A percentile compares a stretch with the other conserved stretches of the same genome.
These are phyloP conservation scores for Hydra vulgaris DNA, from an alignment of 30 jellyfish, hydroid and myxozoan genomes.

Conservation along the genomic window DNA sequence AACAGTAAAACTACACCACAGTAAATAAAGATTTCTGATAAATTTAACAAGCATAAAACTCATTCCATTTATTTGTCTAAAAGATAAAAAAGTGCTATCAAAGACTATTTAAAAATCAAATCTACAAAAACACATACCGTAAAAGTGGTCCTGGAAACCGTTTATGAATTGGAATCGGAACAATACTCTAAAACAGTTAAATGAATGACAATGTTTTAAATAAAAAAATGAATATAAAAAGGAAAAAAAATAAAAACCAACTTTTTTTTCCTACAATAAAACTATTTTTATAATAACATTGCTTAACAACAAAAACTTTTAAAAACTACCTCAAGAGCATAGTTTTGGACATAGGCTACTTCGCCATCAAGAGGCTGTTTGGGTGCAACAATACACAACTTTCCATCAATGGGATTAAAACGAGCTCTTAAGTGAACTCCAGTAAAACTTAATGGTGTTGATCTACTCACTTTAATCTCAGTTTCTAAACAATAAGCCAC, in stretches of 20 bases:
- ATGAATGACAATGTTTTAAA: background rate
- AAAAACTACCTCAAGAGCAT: constrained; percentile 48
- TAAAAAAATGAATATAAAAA: no score
- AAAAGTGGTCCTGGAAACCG: constrained; percentile 37
- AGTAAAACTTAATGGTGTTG: constrained; percentile 35
- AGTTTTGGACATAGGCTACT: constrained; percentile 51
- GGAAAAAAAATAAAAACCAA: no score
- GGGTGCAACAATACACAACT: constrained; percentile 24
- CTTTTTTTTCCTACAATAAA: no score
- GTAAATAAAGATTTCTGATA: no score
- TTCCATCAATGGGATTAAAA: constrained; percentile 22
- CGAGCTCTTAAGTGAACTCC: constrained; percentile 26
- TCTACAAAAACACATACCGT: constrained; percentile 8
- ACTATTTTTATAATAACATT: no score
- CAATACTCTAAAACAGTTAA: constrained; percentile 10
- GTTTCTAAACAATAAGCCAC: background rate
- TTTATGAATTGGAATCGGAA: constrained; percentile 2
- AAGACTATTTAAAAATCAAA: background rate
- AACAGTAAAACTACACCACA: no score
- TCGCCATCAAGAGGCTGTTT: constrained; percentile 59
- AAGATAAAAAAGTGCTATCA: no score
- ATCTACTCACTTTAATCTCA: background rate
- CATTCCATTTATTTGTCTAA: no score
- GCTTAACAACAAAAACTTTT: no score
- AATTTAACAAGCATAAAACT: no score